Evolutionary conservation across 1,140 invertebrate species (phyloP).

Genomic region (Acyrthosiphon pisum): DNA sequence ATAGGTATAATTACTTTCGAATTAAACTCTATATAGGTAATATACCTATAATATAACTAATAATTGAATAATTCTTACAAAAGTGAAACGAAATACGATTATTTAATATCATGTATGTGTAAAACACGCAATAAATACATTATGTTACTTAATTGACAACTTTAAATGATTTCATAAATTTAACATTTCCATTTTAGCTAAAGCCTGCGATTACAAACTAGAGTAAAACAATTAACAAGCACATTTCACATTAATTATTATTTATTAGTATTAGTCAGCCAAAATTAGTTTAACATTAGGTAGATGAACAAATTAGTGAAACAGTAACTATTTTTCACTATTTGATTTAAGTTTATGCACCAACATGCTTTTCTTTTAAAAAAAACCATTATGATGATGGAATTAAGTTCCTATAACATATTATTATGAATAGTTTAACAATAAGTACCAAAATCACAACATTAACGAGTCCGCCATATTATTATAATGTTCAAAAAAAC

Average conservation of each 20-base stretch:
- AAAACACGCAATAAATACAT: not conserved
- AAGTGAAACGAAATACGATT: constrained; percentile 1
- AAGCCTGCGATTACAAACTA: not conserved
- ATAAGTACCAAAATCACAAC: not conserved
- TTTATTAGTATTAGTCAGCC: not conserved
- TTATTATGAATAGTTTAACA: not conserved
- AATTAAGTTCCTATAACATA: not conserved
- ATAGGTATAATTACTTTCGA: not conserved
- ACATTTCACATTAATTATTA: not conserved
- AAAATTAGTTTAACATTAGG: not conserved
- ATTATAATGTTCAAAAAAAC: not conserved
- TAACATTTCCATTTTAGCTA: not conserved
- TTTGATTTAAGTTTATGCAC: not conserved
- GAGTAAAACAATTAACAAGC: not conserved
- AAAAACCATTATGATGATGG: not conserved
- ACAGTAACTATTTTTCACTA: not conserved
- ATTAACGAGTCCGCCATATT: not conserved
- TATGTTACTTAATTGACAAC: not conserved
- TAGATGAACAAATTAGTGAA: not conserved
- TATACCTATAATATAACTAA: not conserved
- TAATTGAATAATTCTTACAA: not conserved
- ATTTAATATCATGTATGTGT: not conserved
- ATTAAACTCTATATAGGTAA: not conserved
- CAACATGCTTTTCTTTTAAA: not conserved
- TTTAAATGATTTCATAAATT: not conserved